Percentiles rank a stretch among this genome's conserved stretches.
These are phyloP conservation scores for Spilogale gracilis DNA, from an alignment of 2,113 vertebrate genomes.

Conservation along the genomic window DNA sequence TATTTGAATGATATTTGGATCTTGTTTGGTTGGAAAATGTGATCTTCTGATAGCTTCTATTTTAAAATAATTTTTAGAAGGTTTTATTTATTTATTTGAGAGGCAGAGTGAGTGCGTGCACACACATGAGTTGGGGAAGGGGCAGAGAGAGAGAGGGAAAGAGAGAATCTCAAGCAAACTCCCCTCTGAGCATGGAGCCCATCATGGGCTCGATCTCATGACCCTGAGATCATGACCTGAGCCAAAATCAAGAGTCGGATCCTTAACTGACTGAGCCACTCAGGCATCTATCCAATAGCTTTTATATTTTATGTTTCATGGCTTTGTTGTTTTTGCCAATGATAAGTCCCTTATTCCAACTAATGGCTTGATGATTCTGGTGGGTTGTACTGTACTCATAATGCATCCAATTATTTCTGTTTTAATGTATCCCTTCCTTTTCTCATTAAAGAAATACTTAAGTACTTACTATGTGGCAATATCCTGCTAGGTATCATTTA, in stretches of 20 bases:
- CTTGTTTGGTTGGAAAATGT: background rate
- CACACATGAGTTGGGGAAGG: background rate
- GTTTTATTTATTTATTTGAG: background rate
- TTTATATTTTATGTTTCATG: slow-evolving; percentile 21
- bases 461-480: background rate
- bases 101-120: background rate
- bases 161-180: background rate
- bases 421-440: slow-evolving; percentile 30
- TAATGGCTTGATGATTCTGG: background rate
- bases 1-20: background rate
- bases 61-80: background rate
- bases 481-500: slow-evolving; percentile 8
- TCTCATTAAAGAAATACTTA: slow-evolving; percentile 25
- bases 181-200: background rate
- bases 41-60: background rate
- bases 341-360: background rate
- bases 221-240: background rate
- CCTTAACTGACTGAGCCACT: background rate
- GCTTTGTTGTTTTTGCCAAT: slow-evolving; percentile 24
- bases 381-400: slow-evolving; percentile 4
- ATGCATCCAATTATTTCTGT: slow-evolving; percentile 11
- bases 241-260: background rate
- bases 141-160: background rate
- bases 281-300: background rate
- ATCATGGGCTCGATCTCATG: background rate